Percentiles rank a stretch among this genome's conserved stretches.
Evolutionary conservation across 2,797 vertebrate genomes (phyloP).

Genomic region (Melanotaenia nigrans): DNA sequence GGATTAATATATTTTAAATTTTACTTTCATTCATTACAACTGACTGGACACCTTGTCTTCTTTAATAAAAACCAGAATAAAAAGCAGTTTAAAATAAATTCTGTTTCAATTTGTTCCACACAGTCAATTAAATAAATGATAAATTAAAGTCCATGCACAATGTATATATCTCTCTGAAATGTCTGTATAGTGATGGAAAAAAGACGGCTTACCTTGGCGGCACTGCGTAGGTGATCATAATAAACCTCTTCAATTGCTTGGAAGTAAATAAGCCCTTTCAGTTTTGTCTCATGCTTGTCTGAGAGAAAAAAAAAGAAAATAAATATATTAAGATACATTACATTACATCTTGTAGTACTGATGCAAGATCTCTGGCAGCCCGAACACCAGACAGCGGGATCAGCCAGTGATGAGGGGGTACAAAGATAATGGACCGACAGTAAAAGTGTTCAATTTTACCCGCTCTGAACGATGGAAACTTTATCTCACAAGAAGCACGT

Average conservation of each 20-base stretch:
- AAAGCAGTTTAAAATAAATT: not conserved
- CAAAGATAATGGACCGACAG: slow-evolving; percentile 8
- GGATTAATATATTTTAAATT: too few species aligned
- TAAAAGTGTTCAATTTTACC: not conserved
- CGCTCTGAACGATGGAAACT: not conserved
- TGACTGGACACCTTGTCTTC: not conserved
- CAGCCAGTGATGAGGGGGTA: slow-evolving; percentile 32
- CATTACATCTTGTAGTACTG: slow-evolving; percentile 64
- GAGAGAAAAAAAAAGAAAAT: slow-evolving; percentile 63
- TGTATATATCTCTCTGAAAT: not conserved
- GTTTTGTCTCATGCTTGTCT: slow-evolving; percentile 95
- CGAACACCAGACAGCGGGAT: slow-evolving; percentile 38
- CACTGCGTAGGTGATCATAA: slow-evolving; percentile 96
- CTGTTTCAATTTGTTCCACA: not conserved
- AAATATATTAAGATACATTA: slow-evolving; percentile 65
- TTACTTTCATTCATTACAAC: too few species aligned
- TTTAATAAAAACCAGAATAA: not conserved
- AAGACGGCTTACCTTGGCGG: slow-evolving; percentile 88
- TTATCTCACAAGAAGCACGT: not conserved
- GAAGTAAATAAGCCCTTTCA: slow-evolving; percentile 98
- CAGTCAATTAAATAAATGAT: not conserved
- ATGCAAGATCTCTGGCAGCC: slow-evolving; percentile 74
- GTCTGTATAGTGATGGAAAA: not conserved
- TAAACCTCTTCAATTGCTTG: slow-evolving; percentile 99
- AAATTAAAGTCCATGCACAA: slow-evolving; percentile 1